A percentile compares a stretch with the other conserved stretches of the same genome.
Conservation (phyloP, 2,113 vertebrate genomes). For the Odobenus rosmarus region DNA sequence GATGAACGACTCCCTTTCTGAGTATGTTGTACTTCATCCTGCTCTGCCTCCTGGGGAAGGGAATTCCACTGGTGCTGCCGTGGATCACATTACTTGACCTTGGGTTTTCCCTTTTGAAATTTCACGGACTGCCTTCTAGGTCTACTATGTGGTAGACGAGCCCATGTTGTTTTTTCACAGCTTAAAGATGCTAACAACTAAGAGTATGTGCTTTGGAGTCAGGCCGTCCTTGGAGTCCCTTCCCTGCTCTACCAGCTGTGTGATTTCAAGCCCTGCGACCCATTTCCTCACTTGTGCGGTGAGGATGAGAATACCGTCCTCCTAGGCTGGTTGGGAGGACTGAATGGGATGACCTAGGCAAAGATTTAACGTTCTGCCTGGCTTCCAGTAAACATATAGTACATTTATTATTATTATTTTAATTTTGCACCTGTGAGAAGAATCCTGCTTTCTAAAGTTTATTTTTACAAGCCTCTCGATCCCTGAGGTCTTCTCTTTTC, state of each 20-base stretch:
- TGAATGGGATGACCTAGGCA: not conserved
- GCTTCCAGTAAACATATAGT: not conserved
- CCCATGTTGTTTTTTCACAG: not conserved
- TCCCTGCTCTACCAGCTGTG: not conserved
- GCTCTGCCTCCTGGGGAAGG: not conserved
- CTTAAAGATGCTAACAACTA: not conserved
- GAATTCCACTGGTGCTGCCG: not conserved
- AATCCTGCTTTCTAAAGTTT: not conserved
- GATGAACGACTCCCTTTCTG: not conserved
- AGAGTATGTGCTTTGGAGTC: not conserved
- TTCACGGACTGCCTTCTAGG: not conserved
- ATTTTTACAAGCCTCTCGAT: conserved; percentile 11
- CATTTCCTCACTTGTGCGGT: not conserved
- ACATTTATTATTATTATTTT: conserved; percentile 33
- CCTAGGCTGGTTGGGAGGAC: not conserved
- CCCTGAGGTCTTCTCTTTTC: not conserved
- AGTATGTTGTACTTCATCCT: not conserved
- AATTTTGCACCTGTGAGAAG: conserved; percentile 48
- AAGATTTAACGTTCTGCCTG: not conserved
- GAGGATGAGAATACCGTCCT: not conserved
- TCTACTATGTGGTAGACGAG: not conserved
- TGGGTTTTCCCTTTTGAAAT: not conserved
- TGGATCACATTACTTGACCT: not conserved
- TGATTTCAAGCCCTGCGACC: not conserved
- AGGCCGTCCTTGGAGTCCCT: not conserved